Evolutionary conservation across 2,113 vertebrate species (phyloP).

Genomic region (Crotalus helleri): DNA sequence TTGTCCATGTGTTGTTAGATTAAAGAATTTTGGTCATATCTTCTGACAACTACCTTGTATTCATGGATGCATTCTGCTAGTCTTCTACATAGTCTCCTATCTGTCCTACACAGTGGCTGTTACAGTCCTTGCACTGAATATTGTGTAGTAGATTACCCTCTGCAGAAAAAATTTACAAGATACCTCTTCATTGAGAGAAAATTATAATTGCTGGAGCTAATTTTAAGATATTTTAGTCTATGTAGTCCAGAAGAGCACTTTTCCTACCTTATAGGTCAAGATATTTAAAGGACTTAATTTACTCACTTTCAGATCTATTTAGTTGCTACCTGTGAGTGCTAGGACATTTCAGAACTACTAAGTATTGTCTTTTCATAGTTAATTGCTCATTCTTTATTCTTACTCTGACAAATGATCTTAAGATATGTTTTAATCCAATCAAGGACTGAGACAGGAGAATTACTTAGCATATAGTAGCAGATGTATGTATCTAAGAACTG

Average conservation of each 20-base stretch:
- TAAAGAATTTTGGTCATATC: neutral
- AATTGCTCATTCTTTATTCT: neutral
- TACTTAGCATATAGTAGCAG: neutral
- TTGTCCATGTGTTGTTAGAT: neutral
- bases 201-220: neutral
- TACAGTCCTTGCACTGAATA: neutral
- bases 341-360: neutral
- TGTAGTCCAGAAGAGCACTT: neutral
- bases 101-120: neutral
- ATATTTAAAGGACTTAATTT: neutral
- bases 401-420: neutral
- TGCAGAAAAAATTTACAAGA: neutral
- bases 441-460: neutral
- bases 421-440: neutral
- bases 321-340: neutral
- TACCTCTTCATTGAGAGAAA: neutral
- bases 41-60: neutral
- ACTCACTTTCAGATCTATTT: neutral
- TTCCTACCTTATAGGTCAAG: neutral
- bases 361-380: neutral
- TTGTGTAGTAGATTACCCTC: neutral
- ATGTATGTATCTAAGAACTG: neutral
- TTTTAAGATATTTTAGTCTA: neutral
- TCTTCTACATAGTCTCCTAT: neutral
- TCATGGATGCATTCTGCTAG: neutral